Conservation (phyloP, 35 echinoderm and acorn worm species). For the Hemicentrotus pulcherrimus region DNA sequence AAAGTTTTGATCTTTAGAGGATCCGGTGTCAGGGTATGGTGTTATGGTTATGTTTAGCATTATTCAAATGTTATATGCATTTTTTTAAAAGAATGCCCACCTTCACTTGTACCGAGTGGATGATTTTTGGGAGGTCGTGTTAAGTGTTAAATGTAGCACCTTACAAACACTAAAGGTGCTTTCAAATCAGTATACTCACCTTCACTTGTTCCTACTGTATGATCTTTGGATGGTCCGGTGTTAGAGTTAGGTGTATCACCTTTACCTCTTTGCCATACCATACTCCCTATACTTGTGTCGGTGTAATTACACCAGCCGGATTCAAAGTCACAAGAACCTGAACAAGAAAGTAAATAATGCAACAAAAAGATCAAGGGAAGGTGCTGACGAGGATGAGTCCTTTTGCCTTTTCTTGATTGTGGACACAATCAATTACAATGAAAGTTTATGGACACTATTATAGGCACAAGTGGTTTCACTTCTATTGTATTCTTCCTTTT, state of each 20-base stretch:
- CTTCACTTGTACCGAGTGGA: constrained; percentile 63
- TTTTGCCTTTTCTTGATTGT: no score
- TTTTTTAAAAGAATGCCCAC: constrained; percentile 9
- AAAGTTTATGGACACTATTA: no score
- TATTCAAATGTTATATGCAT: no score
- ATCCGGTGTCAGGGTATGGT: no score
- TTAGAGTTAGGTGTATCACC: constrained; percentile 65
- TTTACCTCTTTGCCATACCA: constrained; percentile 55
- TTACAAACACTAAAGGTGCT: background rate
- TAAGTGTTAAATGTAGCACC: constrained; percentile 61
- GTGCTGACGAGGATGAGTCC: no score
- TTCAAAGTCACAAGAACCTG: constrained; percentile 90
- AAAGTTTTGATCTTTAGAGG: no score
- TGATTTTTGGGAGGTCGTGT: constrained; percentile 81
- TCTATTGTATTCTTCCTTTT: no score
- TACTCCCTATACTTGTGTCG: constrained; percentile 64
- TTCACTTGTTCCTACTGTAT: constrained; percentile 65
- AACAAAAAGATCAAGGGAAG: no score
- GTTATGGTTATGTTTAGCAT: no score
- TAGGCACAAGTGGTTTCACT: no score
- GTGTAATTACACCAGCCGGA: constrained; percentile 68
- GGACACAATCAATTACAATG: no score
- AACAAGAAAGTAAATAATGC: no score
- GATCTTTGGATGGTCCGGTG: constrained; percentile 84
- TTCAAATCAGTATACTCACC: constrained; percentile 52